phyloP scores from a whole-genome alignment of 2,797 vertebrate genomes.

The Cryptoprocta ferox region DNA sequence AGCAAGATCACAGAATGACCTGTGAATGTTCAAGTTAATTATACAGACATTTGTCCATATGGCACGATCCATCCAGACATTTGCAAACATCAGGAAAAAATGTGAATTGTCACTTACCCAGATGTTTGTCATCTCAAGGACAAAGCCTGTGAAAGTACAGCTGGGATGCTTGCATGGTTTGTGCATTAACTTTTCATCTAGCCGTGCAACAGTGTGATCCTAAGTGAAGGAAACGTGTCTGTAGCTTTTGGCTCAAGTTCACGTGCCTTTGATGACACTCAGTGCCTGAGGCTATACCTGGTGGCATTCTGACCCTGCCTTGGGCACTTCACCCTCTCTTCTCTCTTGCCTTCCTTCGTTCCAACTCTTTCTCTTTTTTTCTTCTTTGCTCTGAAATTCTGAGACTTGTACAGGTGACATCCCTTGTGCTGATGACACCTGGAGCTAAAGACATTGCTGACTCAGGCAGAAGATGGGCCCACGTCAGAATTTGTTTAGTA shows the following conservation, averaged over 20 bases:
- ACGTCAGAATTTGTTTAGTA: neutral
- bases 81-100: conserved; percentile 65
- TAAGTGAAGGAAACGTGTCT: neutral
- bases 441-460: neutral
- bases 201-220: neutral
- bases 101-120: conserved; percentile 54
- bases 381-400: neutral
- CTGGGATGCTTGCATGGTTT: neutral
- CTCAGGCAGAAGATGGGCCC: neutral
- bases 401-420: neutral
- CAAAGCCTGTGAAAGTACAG: neutral
- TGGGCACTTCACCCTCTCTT: neutral
- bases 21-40: neutral
- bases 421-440: neutral
- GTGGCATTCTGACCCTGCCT: neutral
- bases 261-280: neutral
- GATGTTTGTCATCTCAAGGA: conserved; percentile 2
- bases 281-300: neutral
- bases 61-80: conserved; percentile 65
- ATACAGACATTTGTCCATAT: conserved; percentile 55
- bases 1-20: conserved; percentile 46
- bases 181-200: neutral
- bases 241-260: neutral
- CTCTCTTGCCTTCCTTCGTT: neutral
- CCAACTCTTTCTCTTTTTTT: neutral